Evolutionary conservation across 2,797 vertebrate genomes (phyloP).

Genomic region (Pseudochaenichthys georgianus): DNA sequence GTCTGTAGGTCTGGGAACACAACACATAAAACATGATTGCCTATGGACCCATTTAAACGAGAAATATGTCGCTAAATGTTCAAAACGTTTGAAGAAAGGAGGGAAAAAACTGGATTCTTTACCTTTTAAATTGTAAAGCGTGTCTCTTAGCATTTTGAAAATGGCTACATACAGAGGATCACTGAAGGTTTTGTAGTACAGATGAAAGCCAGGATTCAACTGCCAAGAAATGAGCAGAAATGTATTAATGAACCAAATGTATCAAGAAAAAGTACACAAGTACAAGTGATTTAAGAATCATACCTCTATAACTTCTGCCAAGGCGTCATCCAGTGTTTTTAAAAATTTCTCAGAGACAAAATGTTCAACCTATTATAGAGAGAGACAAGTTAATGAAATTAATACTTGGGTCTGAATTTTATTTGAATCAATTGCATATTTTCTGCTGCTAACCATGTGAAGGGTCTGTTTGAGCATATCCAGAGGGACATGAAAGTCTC

Average conservation of each 20-base stretch:
- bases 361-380: slow-evolving; percentile 87
- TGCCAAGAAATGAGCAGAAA: slow-evolving; percentile 64
- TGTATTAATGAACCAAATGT: not conserved
- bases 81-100: not conserved
- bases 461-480: slow-evolving; percentile 93
- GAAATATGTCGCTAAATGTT: not conserved
- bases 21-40: not conserved
- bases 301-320: slow-evolving; percentile 89
- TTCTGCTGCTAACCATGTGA: slow-evolving; percentile 86
- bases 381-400: not conserved
- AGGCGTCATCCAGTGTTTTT: slow-evolving; percentile 88
- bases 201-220: slow-evolving; percentile 83
- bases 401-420: too few relatives aligned
- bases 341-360: slow-evolving; percentile 92
- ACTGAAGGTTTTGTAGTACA: slow-evolving; percentile 94
- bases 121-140: slow-evolving; percentile 96
- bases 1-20: slow-evolving; percentile 90
- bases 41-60: too few relatives aligned
- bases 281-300: not conserved
- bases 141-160: slow-evolving; percentile 98
- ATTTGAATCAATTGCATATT: not conserved
- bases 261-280: not conserved
- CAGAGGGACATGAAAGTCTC: slow-evolving; percentile 91
- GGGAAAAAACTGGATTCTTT: slow-evolving; percentile 10
- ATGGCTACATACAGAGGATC: slow-evolving; percentile 95